Evolutionary conservation across 2,797 vertebrate species (phyloP).

Genomic region (Rhynchonycteris naso): DNA sequence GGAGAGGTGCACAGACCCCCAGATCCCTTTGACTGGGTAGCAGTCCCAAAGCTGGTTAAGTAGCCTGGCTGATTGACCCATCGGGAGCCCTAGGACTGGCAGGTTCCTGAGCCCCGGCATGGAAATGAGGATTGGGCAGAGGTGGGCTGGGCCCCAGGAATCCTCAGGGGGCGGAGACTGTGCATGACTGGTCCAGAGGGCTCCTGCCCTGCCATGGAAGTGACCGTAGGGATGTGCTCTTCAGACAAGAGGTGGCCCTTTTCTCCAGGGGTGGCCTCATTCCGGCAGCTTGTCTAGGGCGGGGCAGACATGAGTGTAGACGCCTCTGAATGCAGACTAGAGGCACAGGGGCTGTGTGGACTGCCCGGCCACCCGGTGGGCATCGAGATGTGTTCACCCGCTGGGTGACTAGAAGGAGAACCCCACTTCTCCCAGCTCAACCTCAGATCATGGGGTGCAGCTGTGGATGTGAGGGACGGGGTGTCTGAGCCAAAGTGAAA

Average conservation of each 20-base stretch:
- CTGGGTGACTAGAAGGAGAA: background rate
- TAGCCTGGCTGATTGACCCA: background rate
- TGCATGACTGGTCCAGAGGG: rapidly evolving
- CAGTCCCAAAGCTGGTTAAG: rapidly evolving
- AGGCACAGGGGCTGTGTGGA: background rate
- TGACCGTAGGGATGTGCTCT: background rate
- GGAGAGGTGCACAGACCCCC: background rate
- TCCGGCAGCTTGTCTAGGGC: background rate
- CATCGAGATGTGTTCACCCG: rapidly evolving
- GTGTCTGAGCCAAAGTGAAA: background rate
- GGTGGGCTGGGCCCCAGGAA: no score
- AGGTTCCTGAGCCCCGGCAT: background rate
- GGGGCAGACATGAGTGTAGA: no score
- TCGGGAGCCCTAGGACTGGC: background rate
- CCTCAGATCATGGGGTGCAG: background rate
- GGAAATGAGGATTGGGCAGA: background rate
- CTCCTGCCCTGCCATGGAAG: background rate
- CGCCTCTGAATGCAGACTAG: background rate
- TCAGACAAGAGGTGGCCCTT: background rate
- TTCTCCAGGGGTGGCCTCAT: background rate
- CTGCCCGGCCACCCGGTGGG: background rate
- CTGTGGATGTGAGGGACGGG: background rate
- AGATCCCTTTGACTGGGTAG: background rate
- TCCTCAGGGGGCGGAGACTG: background rate
- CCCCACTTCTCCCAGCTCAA: no score